Base-by-base conservation (phyloP, 92 coral and sea anemone species). In the Virgularia gustaviana region DNA sequence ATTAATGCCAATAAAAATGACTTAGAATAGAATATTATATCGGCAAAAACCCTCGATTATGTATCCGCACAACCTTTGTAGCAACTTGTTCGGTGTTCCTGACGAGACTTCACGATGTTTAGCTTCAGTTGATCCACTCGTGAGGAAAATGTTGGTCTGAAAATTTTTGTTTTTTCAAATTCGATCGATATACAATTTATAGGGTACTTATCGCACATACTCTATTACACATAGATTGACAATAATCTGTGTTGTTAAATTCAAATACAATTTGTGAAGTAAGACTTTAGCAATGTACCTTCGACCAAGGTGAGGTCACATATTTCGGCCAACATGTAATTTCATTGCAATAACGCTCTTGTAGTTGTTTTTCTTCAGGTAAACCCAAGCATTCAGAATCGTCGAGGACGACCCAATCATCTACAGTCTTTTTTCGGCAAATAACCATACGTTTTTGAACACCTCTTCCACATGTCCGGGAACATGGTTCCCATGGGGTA, bases 301-400 rank as follows among this genome's bases (percentile, higher is more conserved):
- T 61, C 15, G 96, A 83, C 99, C 99, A 94, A 0, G 85, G 55
- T 18, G 61, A 57, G 0, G 84, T 76, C 35, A 83, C 75, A 91
- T 91, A 94, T 45, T 89, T 95, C 15, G 96, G 85, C 0, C 85
- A 83, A 34, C 99, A 94, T 49, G 74, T 63, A 25, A 94, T 44
- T 70, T 73, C 78, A 83, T 94, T 94, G 58, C 99, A 94, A 30
- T 72, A 85, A 31, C 82, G 71, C 22, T 49, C 24, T 30, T 47
- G 75, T 20, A 12, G 1, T 29, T 29, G 16, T 49, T 49, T 61
- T 30, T 3, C 20, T 3, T 59, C 60, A 18, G 28, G 55, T 31
- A 4, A 47, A 44, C 38, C 47, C 7, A 18, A 29, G 23, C 75
- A 68, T 32, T 34, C 61, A 0, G 61, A 49, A 22, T 68, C 75